Evolutionary conservation across 2,888 invertebrate genomes (phyloP).

Genomic region (Timema podura): DNA sequence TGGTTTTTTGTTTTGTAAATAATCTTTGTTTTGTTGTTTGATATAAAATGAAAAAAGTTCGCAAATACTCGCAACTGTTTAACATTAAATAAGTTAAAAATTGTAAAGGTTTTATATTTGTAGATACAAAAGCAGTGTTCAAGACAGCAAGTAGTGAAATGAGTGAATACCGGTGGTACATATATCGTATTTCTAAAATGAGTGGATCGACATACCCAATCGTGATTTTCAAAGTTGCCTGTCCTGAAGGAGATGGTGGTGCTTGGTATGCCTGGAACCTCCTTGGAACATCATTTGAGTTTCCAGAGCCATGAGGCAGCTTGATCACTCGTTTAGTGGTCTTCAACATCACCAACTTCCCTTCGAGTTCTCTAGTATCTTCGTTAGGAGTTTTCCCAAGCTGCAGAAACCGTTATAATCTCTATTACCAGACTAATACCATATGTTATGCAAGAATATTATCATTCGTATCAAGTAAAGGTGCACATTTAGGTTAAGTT

Average conservation of each 20-base stretch:
- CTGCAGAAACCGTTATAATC: constrained; percentile 35
- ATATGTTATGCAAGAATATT: background rate
- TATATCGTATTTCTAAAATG: too few species aligned
- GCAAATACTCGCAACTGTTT: too few species aligned
- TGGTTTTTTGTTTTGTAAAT: too few species aligned
- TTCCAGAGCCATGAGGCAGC: constrained; percentile 50
- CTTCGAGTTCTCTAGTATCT: constrained; percentile 54
- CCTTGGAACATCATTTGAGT: constrained; percentile 44
- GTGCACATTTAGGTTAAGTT: constrained; percentile 4
- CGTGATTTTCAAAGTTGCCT: background rate
- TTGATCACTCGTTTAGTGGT: constrained; percentile 69
- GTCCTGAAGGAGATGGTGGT: constrained; percentile 42
- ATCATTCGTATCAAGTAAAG: background rate
- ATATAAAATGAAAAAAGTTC: too few species aligned
- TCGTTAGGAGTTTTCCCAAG: constrained; percentile 54
- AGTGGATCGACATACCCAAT: background rate
- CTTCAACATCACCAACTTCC: constrained; percentile 61
- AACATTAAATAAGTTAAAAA: too few species aligned
- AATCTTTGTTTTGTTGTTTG: too few species aligned
- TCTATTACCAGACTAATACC: constrained; percentile 22
- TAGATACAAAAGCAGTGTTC: too few species aligned
- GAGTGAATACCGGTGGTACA: too few species aligned
- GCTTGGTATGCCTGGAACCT: constrained; percentile 45
- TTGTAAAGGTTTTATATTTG: too few species aligned
- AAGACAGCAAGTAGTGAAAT: too few species aligned